Percentiles rank a stretch among this genome's conserved stretches.
phyloP scores from a whole-genome alignment of 2,888 invertebrate species.

The Blomia tropicalis region DNA sequence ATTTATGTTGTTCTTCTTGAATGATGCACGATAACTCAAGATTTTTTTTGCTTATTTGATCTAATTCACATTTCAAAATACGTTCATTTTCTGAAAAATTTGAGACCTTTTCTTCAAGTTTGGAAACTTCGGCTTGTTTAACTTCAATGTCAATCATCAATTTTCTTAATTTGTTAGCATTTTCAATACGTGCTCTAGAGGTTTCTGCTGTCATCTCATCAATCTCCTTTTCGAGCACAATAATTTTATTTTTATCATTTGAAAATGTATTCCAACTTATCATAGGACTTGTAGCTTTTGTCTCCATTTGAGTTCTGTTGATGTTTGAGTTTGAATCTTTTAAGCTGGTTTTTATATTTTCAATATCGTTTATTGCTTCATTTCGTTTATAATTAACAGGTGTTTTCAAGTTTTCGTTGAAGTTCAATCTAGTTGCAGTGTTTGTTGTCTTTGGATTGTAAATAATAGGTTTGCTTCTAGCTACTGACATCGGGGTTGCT shows the following conservation, averaged over 20 bases:
- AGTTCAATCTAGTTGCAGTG: background rate
- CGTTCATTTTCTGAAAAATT: background rate
- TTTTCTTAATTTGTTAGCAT: constrained; percentile 4
- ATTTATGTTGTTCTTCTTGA: background rate
- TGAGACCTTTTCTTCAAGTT: background rate
- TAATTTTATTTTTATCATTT: constrained; percentile 29
- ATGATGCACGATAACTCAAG: background rate
- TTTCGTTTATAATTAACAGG: background rate
- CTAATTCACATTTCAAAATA: background rate
- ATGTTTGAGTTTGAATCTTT: background rate
- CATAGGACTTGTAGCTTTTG: constrained; percentile 6
- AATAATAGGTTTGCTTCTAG: background rate
- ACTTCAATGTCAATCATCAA: constrained; percentile 18
- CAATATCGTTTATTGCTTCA: background rate
- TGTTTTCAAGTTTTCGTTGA: too few species aligned
- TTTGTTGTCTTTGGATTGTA: background rate
- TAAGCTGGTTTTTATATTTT: background rate
- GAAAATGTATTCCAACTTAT: background rate
- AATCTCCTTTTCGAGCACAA: constrained; percentile 24
- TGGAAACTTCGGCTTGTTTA: background rate
- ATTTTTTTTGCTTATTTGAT: background rate
- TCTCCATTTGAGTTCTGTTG: background rate
- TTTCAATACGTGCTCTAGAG: constrained; percentile 5
- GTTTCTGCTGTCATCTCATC: constrained; percentile 24
- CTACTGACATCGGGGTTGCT: background rate